Percentiles rank a stretch among this genome's conserved stretches.
Conservation (phyloP, 2,113 vertebrate species). For the Paradoxurus hermaphroditus region DNA sequence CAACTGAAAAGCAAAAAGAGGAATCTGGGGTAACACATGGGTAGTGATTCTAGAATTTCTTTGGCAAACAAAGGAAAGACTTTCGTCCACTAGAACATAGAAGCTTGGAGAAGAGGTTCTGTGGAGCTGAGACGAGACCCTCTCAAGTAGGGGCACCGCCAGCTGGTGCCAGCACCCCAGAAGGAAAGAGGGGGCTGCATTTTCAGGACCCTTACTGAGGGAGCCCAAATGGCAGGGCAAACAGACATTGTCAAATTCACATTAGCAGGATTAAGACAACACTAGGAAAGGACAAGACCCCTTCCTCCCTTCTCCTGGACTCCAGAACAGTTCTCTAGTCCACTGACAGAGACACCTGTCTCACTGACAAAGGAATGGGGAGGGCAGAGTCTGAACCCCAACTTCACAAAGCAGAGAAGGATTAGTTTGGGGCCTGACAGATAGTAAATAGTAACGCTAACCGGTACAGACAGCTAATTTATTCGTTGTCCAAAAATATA, state of each 20-base stretch:
- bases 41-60: not conserved
- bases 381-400: not conserved
- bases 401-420: not conserved
- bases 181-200: too few relatives aligned
- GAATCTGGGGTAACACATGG: not conserved
- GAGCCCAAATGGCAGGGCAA: not conserved
- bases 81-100: not conserved
- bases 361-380: not conserved
- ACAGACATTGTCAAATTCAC: not conserved
- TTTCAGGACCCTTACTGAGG: fast-evolving
- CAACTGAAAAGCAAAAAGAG: not conserved
- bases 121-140: too few relatives aligned
- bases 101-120: not conserved
- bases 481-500: not conserved
- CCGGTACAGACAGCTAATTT: not conserved
- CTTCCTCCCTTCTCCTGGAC: not conserved
- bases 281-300: not conserved
- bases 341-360: fast-evolving
- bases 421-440: not conserved
- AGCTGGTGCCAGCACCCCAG: not conserved
- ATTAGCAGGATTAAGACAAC: fast-evolving
- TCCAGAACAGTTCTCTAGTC: not conserved
- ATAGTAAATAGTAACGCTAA: not conserved
- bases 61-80: not conserved
- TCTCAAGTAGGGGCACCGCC: not conserved